Percentiles rank a stretch among this genome's conserved stretches.
phyloP scores from a whole-genome alignment of 2,888 invertebrate species.

The Pammene fasciana region DNA sequence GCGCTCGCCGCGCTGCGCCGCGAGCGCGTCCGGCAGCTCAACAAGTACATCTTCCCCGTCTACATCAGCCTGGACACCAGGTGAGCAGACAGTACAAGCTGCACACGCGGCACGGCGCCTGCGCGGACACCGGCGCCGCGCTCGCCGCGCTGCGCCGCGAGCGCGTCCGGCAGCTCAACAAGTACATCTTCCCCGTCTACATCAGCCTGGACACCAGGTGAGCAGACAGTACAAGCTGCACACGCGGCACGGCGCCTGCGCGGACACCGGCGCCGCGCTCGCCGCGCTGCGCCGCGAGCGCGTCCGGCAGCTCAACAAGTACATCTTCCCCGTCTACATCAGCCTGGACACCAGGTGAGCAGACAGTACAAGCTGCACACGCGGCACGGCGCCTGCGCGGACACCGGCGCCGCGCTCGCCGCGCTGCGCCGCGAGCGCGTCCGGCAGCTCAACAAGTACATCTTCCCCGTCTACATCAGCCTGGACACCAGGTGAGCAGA shows the following conservation, averaged over 20 bases:
- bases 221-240: slow-evolving; percentile 52
- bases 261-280: slow-evolving; percentile 61
- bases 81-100: slow-evolving; percentile 54
- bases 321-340: slow-evolving; percentile 79
- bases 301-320: slow-evolving; percentile 73
- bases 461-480: slow-evolving; percentile 78
- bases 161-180: slow-evolving; percentile 71
- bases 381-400: slow-evolving; percentile 60
- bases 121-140: slow-evolving; percentile 62
- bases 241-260: slow-evolving; percentile 60
- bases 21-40: slow-evolving; percentile 72
- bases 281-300: slow-evolving; percentile 70
- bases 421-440: slow-evolving; percentile 70
- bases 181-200: slow-evolving; percentile 79
- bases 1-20: slow-evolving; percentile 66
- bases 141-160: slow-evolving; percentile 69
- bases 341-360: slow-evolving; percentile 72
- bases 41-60: slow-evolving; percentile 78
- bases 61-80: slow-evolving; percentile 75
- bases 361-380: slow-evolving; percentile 53
- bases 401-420: slow-evolving; percentile 63
- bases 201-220: slow-evolving; percentile 76
- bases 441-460: slow-evolving; percentile 74
- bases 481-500: slow-evolving; percentile 69
- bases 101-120: slow-evolving; percentile 61